Evolutionary conservation across 2,888 invertebrate species (phyloP).

Genomic region (Oscheius sp.): DNA sequence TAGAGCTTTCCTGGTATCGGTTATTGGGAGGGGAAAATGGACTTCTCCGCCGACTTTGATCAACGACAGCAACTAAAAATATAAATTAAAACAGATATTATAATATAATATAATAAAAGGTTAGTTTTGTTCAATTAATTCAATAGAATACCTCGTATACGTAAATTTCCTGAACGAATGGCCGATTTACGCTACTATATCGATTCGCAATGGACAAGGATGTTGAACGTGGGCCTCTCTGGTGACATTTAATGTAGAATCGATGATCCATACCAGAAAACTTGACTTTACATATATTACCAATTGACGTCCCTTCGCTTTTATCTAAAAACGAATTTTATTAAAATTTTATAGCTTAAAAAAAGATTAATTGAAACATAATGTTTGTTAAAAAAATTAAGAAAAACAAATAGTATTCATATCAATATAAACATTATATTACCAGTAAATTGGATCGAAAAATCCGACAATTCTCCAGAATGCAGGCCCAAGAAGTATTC

Average conservation of each 20-base stretch:
- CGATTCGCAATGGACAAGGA: constrained; percentile 31
- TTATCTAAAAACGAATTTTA: constrained; percentile 37
- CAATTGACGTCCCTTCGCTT: constrained; percentile 33
- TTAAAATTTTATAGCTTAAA: constrained; percentile 34
- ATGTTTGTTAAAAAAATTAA: constrained; percentile 34
- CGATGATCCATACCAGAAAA: constrained; percentile 32
- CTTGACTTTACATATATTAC: constrained; percentile 32
- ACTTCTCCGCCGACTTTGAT: constrained; percentile 35
- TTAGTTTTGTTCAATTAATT: constrained; percentile 35
- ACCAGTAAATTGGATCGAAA: constrained; percentile 32
- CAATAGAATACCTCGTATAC: constrained; percentile 35
- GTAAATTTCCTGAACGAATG: constrained; percentile 29
- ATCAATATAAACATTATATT: constrained; percentile 37
- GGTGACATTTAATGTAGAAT: constrained; percentile 32
- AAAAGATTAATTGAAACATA: constrained; percentile 32
- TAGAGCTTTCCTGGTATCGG: constrained; percentile 26
- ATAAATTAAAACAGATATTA: constrained; percentile 16
- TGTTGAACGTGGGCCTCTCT: constrained; percentile 29
- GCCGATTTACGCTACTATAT: constrained; percentile 30
- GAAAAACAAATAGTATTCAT: constrained; percentile 30
- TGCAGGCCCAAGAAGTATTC: constrained; percentile 34
- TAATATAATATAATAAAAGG: constrained; percentile 25
- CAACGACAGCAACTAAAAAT: constrained; percentile 33
- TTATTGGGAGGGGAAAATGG: constrained; percentile 30
- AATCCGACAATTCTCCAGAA: constrained; percentile 32